A percentile compares a stretch with the other conserved stretches of the same genome.
Evolutionary conservation across 1,140 invertebrate genomes (phyloP).

Genomic region (Spodoptera litura): DNA sequence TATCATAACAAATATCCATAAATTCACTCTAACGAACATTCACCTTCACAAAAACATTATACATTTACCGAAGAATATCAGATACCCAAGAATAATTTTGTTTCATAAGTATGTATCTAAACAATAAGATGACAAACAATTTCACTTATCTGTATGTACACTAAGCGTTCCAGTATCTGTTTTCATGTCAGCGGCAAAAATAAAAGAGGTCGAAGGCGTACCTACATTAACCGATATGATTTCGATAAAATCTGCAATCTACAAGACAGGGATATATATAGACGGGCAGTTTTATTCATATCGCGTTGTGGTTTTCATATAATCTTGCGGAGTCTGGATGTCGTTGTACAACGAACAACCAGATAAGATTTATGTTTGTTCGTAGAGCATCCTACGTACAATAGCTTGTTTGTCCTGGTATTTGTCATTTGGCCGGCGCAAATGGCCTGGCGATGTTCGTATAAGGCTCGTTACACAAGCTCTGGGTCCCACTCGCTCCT

Average conservation of each 20-base stretch:
- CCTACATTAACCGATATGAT: constrained; percentile 18
- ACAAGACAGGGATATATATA: constrained; percentile 31
- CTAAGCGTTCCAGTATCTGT: constrained; percentile 6
- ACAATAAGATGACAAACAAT: constrained; percentile 1
- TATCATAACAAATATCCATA: not conserved
- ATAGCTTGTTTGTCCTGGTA: constrained; percentile 43
- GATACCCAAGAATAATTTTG: not conserved
- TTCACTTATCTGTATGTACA: constrained; percentile 21
- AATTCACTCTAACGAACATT: too few relatives aligned
- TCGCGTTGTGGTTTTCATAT: constrained; percentile 35
- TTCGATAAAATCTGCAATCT: constrained; percentile 39
- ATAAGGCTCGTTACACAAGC: constrained; percentile 36
- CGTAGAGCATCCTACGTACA: constrained; percentile 17
- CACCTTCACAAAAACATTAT: not conserved
- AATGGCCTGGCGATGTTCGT: constrained; percentile 35
- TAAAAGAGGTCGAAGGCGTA: constrained; percentile 28
- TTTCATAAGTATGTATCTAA: not conserved
- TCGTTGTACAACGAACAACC: not conserved
- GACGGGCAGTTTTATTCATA: constrained; percentile 32
- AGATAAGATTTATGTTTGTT: constrained; percentile 44
- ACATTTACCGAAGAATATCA: too few relatives aligned
- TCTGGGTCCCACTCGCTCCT: constrained; percentile 6
- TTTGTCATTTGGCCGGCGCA: constrained; percentile 43
- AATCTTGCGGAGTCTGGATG: constrained; percentile 22
- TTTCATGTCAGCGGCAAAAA: constrained; percentile 26